Evolutionary conservation across 2,797 vertebrate genomes (phyloP), one percentile per base, ranked within the genome.

Genomic region (Dendrocincla tyrannina): DNA sequence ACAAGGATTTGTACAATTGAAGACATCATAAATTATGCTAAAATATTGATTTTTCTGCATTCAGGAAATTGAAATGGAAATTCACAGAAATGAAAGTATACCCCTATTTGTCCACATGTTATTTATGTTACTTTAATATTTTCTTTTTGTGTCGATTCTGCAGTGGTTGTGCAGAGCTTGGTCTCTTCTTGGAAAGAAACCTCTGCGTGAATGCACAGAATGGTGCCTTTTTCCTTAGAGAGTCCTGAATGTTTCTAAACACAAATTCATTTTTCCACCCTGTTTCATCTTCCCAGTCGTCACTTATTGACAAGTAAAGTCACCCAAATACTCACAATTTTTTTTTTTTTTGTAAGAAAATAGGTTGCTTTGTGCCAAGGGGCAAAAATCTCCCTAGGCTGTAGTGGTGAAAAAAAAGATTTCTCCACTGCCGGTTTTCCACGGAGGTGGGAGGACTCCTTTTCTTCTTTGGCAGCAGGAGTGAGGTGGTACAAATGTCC

Each of bases 31-130:
- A 68, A 35, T 91, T 91, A 53, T 90, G 79, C 77, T 91, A 91
- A 97, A 95, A 83, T 88, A 60, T 70, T 85, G 52, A 46, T 80
- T 59, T 75, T 49, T 53, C 85, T 15, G n/a, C 62, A 68, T 81
- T 49, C 8, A 59, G 62, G 47, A 74, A 83, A 59, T 32, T 20
- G 52, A 78, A 85, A 85, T 35, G 7, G 44, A 72, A 37, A 82
- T 15, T 49, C 4, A 56, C 17, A 18, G 11, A 25, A 85, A 72
- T 17, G 3, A 42, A 85, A 33, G 9, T 59, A 50, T 2, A 50
- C 4, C 7, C 24, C 46, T 14, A 17, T 81, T 68, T 89, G 11
- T 24, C 42, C 30, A 33, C 13, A 63, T 23, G 60, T 30, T 35
- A 10, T 62, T 78, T 49, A 56, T 46, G 33, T 23, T 62, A 17